These are phyloP conservation scores for Phymorhynchus buccinoides DNA, from an alignment of 1,140 invertebrate species.

Conservation along the genomic window DNA sequence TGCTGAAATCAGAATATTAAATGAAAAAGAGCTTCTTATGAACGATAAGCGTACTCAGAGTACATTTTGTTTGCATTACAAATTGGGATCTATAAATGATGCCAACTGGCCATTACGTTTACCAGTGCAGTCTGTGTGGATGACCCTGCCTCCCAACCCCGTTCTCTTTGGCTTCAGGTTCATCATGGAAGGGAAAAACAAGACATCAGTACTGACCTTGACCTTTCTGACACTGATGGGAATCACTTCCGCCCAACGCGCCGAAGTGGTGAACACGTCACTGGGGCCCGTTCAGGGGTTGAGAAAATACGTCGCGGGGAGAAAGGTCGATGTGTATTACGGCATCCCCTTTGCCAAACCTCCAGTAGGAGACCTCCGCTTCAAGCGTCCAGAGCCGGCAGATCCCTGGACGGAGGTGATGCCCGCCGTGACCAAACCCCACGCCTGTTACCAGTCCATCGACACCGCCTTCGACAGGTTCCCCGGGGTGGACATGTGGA, in stretches of 20 bases:
- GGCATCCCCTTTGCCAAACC: slow-evolving; percentile 95
- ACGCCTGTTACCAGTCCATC: slow-evolving; percentile 65
- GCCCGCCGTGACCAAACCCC: slow-evolving; percentile 76
- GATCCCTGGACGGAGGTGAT: slow-evolving; percentile 48
- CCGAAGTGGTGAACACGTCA: background rate
- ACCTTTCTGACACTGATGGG: background rate
- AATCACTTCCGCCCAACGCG: background rate
- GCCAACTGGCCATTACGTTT: too few species aligned
- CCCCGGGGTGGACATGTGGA: slow-evolving; percentile 58
- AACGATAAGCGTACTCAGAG: too few species aligned
- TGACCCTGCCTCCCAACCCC: too few species aligned
- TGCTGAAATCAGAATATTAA: too few species aligned
- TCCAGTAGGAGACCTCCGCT: slow-evolving; percentile 88
- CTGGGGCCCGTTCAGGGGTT: slow-evolving; percentile 22
- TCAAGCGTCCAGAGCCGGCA: slow-evolving; percentile 86
- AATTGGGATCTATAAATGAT: too few species aligned
- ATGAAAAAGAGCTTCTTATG: too few species aligned
- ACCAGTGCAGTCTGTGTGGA: too few species aligned
- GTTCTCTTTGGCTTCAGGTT: too few species aligned
- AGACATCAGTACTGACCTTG: background rate
- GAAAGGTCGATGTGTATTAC: slow-evolving; percentile 85
- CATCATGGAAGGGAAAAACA: too few species aligned
- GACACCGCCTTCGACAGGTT: slow-evolving; percentile 36
- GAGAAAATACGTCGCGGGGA: background rate
- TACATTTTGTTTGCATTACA: too few species aligned